Percentiles rank a stretch among this genome's conserved stretches.
phyloP scores from a whole-genome alignment of 92 coral and sea anemone species.

The Epizoanthus stellaris region DNA sequence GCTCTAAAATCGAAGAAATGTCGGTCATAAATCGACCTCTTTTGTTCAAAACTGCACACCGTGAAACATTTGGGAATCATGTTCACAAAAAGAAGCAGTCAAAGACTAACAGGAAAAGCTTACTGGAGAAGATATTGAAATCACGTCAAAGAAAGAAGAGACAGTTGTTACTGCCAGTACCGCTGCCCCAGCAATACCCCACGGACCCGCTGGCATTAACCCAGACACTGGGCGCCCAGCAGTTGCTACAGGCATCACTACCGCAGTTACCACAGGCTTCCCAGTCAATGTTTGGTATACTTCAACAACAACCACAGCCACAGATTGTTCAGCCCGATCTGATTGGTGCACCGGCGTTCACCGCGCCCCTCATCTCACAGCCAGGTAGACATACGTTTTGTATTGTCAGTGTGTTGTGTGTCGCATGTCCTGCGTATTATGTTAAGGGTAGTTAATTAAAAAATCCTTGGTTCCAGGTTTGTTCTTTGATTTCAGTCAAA shows the following conservation, averaged over 20 bases:
- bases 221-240: constrained; percentile 22
- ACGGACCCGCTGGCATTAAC: neutral
- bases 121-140: neutral
- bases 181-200: neutral
- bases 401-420: neutral
- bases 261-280: constrained; percentile 5
- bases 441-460: neutral
- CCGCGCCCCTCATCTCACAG: constrained; percentile 16
- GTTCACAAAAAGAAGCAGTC: neutral
- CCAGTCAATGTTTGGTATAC: constrained; percentile 11
- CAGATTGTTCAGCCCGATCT: constrained; percentile 17
- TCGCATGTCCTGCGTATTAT: neutral
- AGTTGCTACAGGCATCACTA: neutral
- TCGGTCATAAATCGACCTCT: neutral
- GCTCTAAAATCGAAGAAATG: neutral
- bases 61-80: neutral
- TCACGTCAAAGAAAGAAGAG: constrained; percentile 16
- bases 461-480: no score
- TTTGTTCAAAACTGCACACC: neutral
- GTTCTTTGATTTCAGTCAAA: no score
- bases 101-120: neutral
- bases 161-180: constrained; percentile 17
- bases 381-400: neutral
- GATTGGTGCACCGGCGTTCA: neutral
- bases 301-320: constrained; percentile 23